Conservation (phyloP, 2,113 vertebrate genomes). For the Cyprinodon tularosa region DNA sequence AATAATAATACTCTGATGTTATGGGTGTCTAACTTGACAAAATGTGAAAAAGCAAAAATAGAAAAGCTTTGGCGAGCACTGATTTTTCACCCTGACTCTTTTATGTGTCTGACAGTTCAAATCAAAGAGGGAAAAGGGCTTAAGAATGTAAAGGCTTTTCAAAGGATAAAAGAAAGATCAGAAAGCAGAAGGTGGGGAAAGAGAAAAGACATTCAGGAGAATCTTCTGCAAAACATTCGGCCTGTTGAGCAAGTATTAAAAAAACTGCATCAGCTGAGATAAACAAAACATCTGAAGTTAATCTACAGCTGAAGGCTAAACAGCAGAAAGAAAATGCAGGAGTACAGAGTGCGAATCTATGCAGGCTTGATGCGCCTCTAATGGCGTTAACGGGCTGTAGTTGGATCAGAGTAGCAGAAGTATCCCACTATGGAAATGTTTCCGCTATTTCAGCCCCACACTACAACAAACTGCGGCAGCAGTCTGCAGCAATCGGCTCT, state of each 20-base stretch:
- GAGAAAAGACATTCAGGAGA: not conserved
- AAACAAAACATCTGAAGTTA: not conserved
- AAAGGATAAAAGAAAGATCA: conserved; percentile 1
- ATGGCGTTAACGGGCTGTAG: conserved; percentile 60
- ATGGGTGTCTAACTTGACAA: too few relatives aligned
- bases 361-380: conserved; percentile 25
- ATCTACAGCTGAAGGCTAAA: not conserved
- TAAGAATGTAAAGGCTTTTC: not conserved
- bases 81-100: not conserved
- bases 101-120: not conserved
- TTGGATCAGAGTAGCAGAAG: conserved; percentile 46
- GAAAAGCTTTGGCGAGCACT: not conserved
- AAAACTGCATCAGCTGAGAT: not conserved
- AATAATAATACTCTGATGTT: too few relatives aligned
- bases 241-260: not conserved
- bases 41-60: not conserved
- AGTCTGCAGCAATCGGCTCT: not conserved
- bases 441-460: conserved; percentile 62
- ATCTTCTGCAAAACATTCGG: not conserved
- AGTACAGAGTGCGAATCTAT: not conserved
- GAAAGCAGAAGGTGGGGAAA: not conserved
- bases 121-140: not conserved
- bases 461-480: conserved; percentile 13
- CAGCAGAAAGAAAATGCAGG: not conserved
- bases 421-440: conserved; percentile 58